These are phyloP conservation scores for Mohoua ochrocephala DNA, from an alignment of 2,113 vertebrate genomes.

Conservation along the genomic window DNA sequence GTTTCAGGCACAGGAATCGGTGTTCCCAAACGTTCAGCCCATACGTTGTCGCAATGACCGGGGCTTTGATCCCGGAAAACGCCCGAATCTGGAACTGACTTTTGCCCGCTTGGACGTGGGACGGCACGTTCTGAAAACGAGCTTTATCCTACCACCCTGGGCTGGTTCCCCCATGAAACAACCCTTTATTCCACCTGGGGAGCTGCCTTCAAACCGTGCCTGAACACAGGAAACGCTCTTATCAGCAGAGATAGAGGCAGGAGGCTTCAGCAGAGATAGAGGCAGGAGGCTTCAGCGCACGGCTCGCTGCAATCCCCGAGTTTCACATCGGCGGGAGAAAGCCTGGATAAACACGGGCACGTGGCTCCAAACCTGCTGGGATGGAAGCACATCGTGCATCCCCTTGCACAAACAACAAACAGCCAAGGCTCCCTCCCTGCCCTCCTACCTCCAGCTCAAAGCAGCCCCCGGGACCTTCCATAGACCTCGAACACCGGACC, in stretches of 20 bases:
- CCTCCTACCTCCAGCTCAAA: neutral
- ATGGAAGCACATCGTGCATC: fast-evolving
- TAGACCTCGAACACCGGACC: neutral
- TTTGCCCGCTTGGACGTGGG: neutral
- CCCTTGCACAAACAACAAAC: neutral
- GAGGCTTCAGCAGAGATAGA: neutral
- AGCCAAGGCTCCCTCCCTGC: neutral
- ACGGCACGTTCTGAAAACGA: neutral
- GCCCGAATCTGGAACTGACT: neutral
- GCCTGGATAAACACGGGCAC: neutral
- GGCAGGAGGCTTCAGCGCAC: fast-evolving
- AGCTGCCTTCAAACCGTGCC: fast-evolving
- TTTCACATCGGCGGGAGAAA: neutral
- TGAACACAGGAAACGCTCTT: neutral
- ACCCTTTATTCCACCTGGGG: neutral
- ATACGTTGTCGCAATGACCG: neutral
- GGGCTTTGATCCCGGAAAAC: neutral
- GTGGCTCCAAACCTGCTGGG: neutral
- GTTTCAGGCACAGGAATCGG: neutral
- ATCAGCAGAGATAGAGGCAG: neutral
- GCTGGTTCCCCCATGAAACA: neutral
- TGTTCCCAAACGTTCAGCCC: neutral
- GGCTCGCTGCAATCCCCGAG: neutral
- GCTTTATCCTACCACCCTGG: neutral
- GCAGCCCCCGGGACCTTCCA: neutral